Evolutionary conservation across 2,797 vertebrate species (phyloP), one percentile per base, ranked within the genome.

Genomic region (Alfaro cultratus): DNA sequence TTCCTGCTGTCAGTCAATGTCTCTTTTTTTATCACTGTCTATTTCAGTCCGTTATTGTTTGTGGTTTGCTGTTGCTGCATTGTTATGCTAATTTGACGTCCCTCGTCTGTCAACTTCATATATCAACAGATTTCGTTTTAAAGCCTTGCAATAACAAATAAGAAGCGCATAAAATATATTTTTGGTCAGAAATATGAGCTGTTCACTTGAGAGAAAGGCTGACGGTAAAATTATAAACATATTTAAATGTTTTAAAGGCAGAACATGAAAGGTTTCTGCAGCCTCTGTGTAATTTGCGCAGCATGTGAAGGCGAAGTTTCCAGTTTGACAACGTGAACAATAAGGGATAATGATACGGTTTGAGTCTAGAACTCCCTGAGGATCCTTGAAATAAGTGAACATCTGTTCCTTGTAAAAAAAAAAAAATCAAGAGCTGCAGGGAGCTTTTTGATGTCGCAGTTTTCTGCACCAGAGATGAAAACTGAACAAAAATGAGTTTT

Each of bases 251-350:
- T 68, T 39, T 26, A 39, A 41, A 41, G 36, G 64, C 36, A 10
- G 16, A 21, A 5, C 18, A 67, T 10, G 18, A 23, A 21, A 67
- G 62, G 3, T 39, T 41, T 68, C 62, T 39, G 34, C 62, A 26
- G 64, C 16, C 39, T 68, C 62, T 67, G 34, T 36, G 62, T 67
- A 67, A 67, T 67, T 39, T 67, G 62, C 36, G 1, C 60, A 36
- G 60, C 60, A 18, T 39, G 36, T 11, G 36, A 39, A 36, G 34
- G 34, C 29, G 62, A 67, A 26, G 64, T 68, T 41, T 68, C 64
- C 64, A 41, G 64, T 41, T 39, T 68, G 64, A 64, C 34, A 18
- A 36, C 39, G 62, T 64, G 62, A 68, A 68, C 64, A 68, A 23
- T 68, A 12, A 68, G 36, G 36, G 1, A 21, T 31, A 47, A 47